Base-by-base conservation (phyloP, 2,888 invertebrate genomes). In the Volucella zonaria region DNA sequence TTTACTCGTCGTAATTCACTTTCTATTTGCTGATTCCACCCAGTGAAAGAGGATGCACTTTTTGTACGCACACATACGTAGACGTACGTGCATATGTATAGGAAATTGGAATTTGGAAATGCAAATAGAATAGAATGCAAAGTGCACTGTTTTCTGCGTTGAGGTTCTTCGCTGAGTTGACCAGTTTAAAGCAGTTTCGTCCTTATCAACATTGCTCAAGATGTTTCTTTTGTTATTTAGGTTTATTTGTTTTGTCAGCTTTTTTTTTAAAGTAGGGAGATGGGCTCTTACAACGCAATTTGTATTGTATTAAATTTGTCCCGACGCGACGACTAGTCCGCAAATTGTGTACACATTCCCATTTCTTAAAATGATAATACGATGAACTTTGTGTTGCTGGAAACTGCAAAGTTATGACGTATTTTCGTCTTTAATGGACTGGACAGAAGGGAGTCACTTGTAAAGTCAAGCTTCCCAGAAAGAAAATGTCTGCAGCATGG, bases 271-370 rank as follows among this genome's bases (percentile, higher is more conserved):
- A 14, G 12, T 54, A 49, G 15, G n/a, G 12, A 49, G 31, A 59
- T 15, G 11, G n/a, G 11, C 4, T 49, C 0, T 18, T 74, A 51
- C 59, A 49, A 77, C 82, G 77, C 61, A 82, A 67, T 73, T 71
- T n/a, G 14, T 40, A n/a, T 71, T n/a, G 14, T 40, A n/a, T 66
- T 4, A 64, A 43, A 58, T 64, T 66, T 47, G 58, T 76, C 52
- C 58, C 70, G 18, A 0, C 43, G 59, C 70, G 18, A 0, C 43
- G 59, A 45, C 49, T 15, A 18, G 52, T 12, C 54, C 38, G 23
- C 10, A 58, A 38, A 54, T 43, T 51, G 12, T 75, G 15, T 43
- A 66, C 15, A 59, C 52, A 52, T 23, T 66, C 59, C 52, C 52
- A 59, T 23, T 66, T 59, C 58, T 23, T 12, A 52, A 58, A 47